phyloP scores from a whole-genome alignment of 1,140 invertebrate species.

The Lutraria rhynchaena region DNA sequence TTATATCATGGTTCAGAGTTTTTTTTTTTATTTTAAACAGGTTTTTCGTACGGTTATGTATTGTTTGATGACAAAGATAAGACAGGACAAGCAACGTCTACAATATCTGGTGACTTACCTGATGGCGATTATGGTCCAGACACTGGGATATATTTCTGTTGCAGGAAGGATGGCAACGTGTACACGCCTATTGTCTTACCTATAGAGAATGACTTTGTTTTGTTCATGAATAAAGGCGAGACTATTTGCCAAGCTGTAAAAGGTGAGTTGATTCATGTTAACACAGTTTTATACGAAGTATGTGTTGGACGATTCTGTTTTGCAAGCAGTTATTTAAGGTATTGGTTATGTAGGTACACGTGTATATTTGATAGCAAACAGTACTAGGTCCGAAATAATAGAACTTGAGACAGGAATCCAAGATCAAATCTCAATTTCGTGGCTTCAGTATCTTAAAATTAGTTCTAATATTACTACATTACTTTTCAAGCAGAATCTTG shows the following conservation, averaged over 20 bases:
- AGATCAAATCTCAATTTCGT: no score
- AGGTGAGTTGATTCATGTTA: conserved; percentile 25
- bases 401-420: no score
- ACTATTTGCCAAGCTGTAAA: conserved; percentile 55
- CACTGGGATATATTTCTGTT: conserved; percentile 59
- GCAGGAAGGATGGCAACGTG: conserved; percentile 49
- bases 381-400: no score
- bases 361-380: no score
- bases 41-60: conserved; percentile 30
- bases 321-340: no score
- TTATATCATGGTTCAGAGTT: no score
- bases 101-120: conserved; percentile 21
- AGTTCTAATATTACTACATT: no score
- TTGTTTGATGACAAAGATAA: conserved; percentile 26
- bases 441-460: no score
- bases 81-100: neutral
- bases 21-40: neutral
- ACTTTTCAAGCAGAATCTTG: no score
- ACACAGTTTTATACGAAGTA: neutral
- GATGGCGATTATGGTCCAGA: conserved; percentile 40
- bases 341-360: no score
- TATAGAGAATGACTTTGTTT: conserved; percentile 39
- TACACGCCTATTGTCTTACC: conserved; percentile 34
- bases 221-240: conserved; percentile 46
- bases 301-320: neutral